A percentile compares a stretch with the other conserved stretches of the same genome.
Conservation (phyloP, 2,113 vertebrate species). For the Pitta sordida region DNA sequence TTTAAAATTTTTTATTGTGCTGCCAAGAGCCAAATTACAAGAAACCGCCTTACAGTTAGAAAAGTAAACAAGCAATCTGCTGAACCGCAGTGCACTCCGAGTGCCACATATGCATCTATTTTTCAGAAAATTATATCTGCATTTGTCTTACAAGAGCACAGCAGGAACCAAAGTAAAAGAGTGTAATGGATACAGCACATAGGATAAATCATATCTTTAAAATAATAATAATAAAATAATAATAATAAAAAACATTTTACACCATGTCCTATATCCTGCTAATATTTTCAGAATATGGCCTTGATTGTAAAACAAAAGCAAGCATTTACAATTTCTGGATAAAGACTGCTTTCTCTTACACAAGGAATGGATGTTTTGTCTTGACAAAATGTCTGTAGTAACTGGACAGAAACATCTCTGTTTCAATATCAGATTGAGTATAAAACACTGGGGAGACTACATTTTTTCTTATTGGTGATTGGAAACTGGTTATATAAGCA, state of each 20-base stretch:
- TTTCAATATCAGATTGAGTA: constrained; percentile 70
- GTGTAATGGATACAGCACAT: constrained; percentile 85
- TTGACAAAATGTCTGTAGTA: constrained; percentile 75
- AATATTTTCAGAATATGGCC: constrained; percentile 81
- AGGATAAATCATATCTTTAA: constrained; percentile 84
- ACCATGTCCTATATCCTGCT: constrained; percentile 82
- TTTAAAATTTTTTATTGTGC: constrained; percentile 79
- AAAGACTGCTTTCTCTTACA: constrained; percentile 75
- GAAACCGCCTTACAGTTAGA: constrained; percentile 71
- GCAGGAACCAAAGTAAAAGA: constrained; percentile 84
- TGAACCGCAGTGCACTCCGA: constrained; percentile 80
- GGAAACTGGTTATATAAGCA: constrained; percentile 68
- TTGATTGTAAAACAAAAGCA: constrained; percentile 83
- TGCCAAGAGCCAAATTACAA: constrained; percentile 80
- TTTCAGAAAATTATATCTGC: constrained; percentile 82
- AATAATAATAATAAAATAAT: constrained; percentile 80
- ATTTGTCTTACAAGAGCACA: constrained; percentile 87
- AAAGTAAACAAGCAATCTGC: constrained; percentile 80
- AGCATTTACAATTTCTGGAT: constrained; percentile 80
- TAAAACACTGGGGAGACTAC: constrained; percentile 63
- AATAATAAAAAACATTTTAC: constrained; percentile 76
- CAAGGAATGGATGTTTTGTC: constrained; percentile 78
- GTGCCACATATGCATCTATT: constrained; percentile 84
- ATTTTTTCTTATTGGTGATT: constrained; percentile 68
- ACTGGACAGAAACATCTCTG: constrained; percentile 74